Evolutionary conservation across 2,113 vertebrate species (phyloP), one percentile per base, ranked within the genome.

Genomic region (Conger conger): DNA sequence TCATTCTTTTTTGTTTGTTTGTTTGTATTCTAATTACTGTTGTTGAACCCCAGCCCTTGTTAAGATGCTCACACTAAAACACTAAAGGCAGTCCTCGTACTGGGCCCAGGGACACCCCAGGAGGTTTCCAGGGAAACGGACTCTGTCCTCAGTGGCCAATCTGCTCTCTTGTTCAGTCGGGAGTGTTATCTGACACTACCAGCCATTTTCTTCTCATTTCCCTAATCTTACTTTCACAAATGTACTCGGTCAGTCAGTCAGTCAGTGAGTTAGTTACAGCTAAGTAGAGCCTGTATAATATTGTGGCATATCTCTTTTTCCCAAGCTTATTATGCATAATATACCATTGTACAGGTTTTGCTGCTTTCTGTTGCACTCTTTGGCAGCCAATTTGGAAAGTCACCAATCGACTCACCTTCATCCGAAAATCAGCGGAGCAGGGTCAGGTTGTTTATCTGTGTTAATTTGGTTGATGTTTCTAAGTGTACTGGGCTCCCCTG

Each of bases 71-170:
- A 80, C 79, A n/a, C 42, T 85, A 33, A 6, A 4, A 16, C 9
- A 20, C 68, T 85, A 16, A 53, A 63, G 0, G n/a, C 27, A 23
- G 76, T 0, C 0, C 53, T 82, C 80, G 76, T 60, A 81, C 30
- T 35, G 84, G 85, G 79, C 40, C 88, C 81, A 54, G 16, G 82
- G 50, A 84, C 23, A 88, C 86, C 40, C 82, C 84, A 38, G 40
- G 80, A 85, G 85, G 86, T 8, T 76, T 57, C 89, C 84, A 86
- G 77, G 0, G 78, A 33, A 92, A 78, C 16, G 27, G 85, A 1
- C 45, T 13, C 8, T 15, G 9, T 50, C 45, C 9, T 50, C 45
- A 50, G 45, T 15, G 11, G 1, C 11, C 45, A 50, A 18, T 1
- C 23, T 63, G 57, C 23, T 20, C 57, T 63, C 20, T 27, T 23